Evolutionary conservation across 2,113 vertebrate genomes (phyloP), one percentile per base, ranked within the genome.

Genomic region (Micromys minutus): DNA sequence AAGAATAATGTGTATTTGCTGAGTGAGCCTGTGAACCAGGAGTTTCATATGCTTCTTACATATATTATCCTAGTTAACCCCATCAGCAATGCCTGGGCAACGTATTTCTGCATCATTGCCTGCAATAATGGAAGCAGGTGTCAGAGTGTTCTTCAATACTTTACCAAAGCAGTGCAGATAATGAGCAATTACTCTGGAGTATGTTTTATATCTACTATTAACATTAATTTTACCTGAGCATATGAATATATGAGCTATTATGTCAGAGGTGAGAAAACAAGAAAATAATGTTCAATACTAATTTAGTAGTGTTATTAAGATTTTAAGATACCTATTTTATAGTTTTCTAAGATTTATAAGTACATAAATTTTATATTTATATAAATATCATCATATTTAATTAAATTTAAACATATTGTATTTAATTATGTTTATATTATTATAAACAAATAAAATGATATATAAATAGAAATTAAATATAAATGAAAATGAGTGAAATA

Each of bases 401-500:
- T 57, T 57, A 21, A 5, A 19, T 61, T 24, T 7, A 61, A 1
- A 61, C 16, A 61, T 4, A 57, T 61, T 61, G 59, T 61, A 8
- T 61, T 63, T 61, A 24, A 61, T 61, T 61, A 61, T 61, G 24
- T 61, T 61, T 61, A 24, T 8, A 61, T 22, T 61, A 24, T 22
- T 24, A 22, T 22, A 24, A 8, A 61, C 24, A 61, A 24, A 61
- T 61, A 61, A 61, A 22, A 61, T 61, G 7, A 61, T 61, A 61
- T 24, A 61, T 61, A 61, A 61, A 61, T 24, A 61, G 22, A 61
- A 61, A 61, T 61, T 39, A 90, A 74, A 93, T 81, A 92, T 87
- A 94, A 77, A 84, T 71, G 83, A 94, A 91, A 95, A 86, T 50
- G 94, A 94, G 55, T 74, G 34, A 93, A 92, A 42, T 74, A 36